Base-by-base conservation (phyloP, 2,113 vertebrate species). In the Recurvirostra avosetta region DNA sequence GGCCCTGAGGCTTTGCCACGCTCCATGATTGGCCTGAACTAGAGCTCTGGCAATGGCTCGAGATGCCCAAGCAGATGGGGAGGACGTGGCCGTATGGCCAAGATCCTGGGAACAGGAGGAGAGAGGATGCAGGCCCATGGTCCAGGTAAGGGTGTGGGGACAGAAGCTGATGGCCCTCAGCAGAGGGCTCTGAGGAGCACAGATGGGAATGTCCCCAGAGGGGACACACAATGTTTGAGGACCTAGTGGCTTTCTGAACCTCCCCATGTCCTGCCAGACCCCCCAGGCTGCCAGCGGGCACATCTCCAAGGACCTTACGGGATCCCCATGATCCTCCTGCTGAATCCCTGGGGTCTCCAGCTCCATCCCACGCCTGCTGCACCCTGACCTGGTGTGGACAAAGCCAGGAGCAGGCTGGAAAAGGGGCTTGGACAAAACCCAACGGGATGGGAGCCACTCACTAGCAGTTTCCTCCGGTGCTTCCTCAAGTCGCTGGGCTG, bases 401-500 rank as follows among this genome's bases (percentile, higher is more conserved):
- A 95, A 96, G 91, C 93, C 94, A 96, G 95, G 80, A 97, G 95
- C 94, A 96, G 95, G 95, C 93, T 96, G 95, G 91, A 95, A 96
- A 97, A 92, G 83, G 96, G 91, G 93, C 93, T 85, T 96, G 96
- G 89, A 91, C 94, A 92, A 95, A 95, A 95, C 62, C 59, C 82
- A 90, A 91, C 52, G 95, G 92, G 79, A 93, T 45, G 38, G 41
- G 83, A 93, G 79, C 91, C 88, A 99, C 99, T 99, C 98, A 99
- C 99, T 92, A 99, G 98, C 85, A 99, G 98, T 99, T 99, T 99
- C 97, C 99, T 98, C 96, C 99, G 99, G 91, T 99, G 99, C 97
- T 99, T 99, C 98, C 99, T 98, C 98, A 99, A 98, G 98, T 99
- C 99, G 76, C 99, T 99, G 86, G 99, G 99, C 99, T 99, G 97